Percentiles rank a stretch among this genome's conserved stretches.
Conservation (phyloP, 1,140 invertebrate genomes). For the Pteromalus puparum region DNA sequence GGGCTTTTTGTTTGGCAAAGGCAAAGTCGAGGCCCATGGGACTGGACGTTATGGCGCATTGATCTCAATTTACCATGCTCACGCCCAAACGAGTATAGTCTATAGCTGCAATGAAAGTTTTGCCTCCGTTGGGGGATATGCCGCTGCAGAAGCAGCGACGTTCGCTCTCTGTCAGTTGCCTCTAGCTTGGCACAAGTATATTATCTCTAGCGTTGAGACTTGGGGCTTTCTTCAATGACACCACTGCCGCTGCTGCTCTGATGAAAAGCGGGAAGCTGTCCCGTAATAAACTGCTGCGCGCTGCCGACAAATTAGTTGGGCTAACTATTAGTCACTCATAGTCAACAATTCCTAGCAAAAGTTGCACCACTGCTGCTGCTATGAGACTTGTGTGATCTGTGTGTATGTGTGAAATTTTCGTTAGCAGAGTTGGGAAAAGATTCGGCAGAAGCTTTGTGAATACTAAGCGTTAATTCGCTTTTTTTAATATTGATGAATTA, state of each 20-base stretch:
- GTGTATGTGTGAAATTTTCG: not conserved
- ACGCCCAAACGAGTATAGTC: constrained; percentile 30
- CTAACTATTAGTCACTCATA: constrained; percentile 21
- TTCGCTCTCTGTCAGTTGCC: not conserved
- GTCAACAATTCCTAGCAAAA: constrained; percentile 12
- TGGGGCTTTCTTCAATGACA: constrained; percentile 31
- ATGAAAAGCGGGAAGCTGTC: constrained; percentile 2
- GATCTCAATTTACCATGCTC: constrained; percentile 52
- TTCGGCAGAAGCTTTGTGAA: not conserved
- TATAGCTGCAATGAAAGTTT: constrained; percentile 40
- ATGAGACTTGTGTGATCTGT: not conserved
- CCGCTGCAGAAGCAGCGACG: not conserved
- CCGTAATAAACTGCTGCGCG: not conserved
- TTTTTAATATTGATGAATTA: too few species aligned
- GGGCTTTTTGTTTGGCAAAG: constrained; percentile 33
- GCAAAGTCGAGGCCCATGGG: constrained; percentile 20
- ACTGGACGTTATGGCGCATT: constrained; percentile 48
- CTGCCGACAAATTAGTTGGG: constrained; percentile 10
- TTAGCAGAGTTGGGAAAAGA: not conserved
- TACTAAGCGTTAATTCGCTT: not conserved
- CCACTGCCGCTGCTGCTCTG: not conserved
- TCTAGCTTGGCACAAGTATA: not conserved
- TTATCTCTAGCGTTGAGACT: constrained; percentile 14
- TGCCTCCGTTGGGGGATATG: constrained; percentile 29
- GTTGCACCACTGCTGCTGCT: not conserved